Base-by-base conservation (phyloP, 2,888 invertebrate species). In the Automeris io region DNA sequence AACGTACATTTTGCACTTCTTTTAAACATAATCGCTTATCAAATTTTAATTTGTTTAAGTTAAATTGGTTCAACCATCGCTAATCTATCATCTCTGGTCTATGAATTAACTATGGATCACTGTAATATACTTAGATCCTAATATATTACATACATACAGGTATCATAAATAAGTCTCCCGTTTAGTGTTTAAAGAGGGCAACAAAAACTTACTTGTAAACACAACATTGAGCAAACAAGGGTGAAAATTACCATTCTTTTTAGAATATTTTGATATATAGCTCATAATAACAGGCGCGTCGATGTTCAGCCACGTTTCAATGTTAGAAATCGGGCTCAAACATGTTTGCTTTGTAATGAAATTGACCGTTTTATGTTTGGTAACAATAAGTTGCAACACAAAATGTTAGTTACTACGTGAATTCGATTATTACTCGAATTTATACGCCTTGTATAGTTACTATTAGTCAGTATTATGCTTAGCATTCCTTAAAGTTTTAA, bases 261-360 rank as follows among this genome's bases (percentile, higher is more conserved):
- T 67, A 72, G 67, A 74, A 74, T 79, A 74, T 78, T 81, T 75
- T 85, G 85, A 86, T 83, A 76, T 83, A 85, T 83, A 73, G 68
- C 72, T 66, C 57, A 44, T 86, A 86, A 85, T 86, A 85, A 82
- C 69, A 77, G 75, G 43, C 54, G 57, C 33, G 45, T 44, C 49
- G 61, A 60, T 51, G 54, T 57, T 53, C 53, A 49, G 48, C 60
- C 61, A 54, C 61, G 67, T 63, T 76, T 68, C 65, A 70, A 64
- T 70, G 64, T 77, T 66, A 61, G 69, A 81, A 85, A 85, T 82
- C 81, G 73, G 70, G 65, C 62, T 51, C 48, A 52, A 65, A 59
- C 68, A 58, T 75, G 73, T 85, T 82, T 79, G 55, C 65, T 58
- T 62, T 54, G 43, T 55, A 47, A 55, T 54, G 62, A 54, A 68